These are phyloP conservation scores for Cheilinus undulatus DNA, from an alignment of 2,113 vertebrate species.

Conservation along the genomic window DNA sequence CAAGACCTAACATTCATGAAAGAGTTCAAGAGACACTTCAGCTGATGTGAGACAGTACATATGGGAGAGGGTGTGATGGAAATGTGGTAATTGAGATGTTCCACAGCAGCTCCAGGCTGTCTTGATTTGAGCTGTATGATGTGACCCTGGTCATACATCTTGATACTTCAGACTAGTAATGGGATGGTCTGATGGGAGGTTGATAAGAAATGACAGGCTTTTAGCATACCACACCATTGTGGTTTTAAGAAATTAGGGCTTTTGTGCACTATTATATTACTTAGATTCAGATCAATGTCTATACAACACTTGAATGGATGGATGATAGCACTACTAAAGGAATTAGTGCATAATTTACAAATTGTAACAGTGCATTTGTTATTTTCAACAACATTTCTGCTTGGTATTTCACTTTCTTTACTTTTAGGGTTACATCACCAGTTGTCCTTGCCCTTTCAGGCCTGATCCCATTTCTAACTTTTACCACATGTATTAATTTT, in stretches of 20 bases:
- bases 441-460: too few relatives aligned
- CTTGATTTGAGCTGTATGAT: constrained; percentile 11
- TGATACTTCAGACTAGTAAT: constrained; percentile 26
- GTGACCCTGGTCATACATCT: constrained; percentile 33
- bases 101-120: constrained; percentile 6
- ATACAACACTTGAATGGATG: background rate
- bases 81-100: constrained; percentile 27
- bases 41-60: constrained; percentile 7
- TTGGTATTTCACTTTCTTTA: background rate
- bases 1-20: constrained; percentile 45
- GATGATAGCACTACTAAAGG: constrained; percentile 13
- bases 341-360: background rate
- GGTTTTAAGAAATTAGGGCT: constrained; percentile 26
- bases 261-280: constrained; percentile 9
- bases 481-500: too few relatives aligned
- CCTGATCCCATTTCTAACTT: too few relatives aligned
- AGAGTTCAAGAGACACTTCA: constrained; percentile 24
- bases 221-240: constrained; percentile 24
- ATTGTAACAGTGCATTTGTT: background rate
- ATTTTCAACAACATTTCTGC: background rate
- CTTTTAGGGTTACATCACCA: too few relatives aligned
- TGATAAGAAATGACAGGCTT: constrained; percentile 38
- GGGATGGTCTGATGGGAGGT: background rate
- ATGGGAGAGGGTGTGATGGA: constrained; percentile 15
- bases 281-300: constrained; percentile 15